These are phyloP conservation scores for Mesorhabditis belari DNA, from an alignment of 2,888 invertebrate species.

Conservation along the genomic window DNA sequence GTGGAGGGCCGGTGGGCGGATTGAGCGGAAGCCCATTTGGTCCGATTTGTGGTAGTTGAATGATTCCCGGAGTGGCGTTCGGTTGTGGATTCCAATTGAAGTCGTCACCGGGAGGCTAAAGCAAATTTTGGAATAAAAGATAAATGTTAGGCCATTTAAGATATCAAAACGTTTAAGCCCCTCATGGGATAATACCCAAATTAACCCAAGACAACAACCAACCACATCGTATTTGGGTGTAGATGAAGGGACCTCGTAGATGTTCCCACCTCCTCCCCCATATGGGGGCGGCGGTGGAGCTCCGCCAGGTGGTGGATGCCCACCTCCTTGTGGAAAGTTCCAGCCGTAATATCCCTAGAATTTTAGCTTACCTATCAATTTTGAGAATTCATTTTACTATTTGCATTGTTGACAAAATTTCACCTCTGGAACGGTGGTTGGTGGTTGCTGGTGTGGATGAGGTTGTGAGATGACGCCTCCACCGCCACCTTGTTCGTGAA, in stretches of 20 bases:
- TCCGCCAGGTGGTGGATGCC: background rate
- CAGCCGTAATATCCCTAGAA: background rate
- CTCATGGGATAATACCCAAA: background rate
- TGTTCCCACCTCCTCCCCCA: constrained; percentile 11
- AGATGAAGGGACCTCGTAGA: constrained; percentile 21
- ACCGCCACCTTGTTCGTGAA: constrained; percentile 37
- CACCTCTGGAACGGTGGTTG: too few species aligned
- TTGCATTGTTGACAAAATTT: too few species aligned
- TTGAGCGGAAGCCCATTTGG: constrained; percentile 30
- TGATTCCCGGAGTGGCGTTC: constrained; percentile 12
- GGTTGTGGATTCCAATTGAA: constrained; percentile 1
- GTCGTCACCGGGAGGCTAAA: background rate
- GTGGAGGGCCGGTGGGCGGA: constrained; percentile 3
- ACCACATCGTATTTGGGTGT: background rate
- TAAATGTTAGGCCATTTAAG: background rate
- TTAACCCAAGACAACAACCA: too few species aligned
- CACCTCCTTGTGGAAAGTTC: background rate
- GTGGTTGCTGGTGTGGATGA: too few species aligned
- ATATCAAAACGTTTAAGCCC: background rate
- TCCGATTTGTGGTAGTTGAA: constrained; percentile 32
- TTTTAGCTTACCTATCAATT: too few species aligned
- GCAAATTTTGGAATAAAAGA: background rate
- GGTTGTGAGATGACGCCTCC: too few species aligned
- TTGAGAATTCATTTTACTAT: background rate
- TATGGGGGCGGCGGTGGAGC: constrained; percentile 1